Percentiles rank a stretch among this genome's conserved stretches.
These are phyloP conservation scores for Chiroxiphia lanceolata DNA, from an alignment of 2,797 vertebrate genomes.

Conservation along the genomic window DNA sequence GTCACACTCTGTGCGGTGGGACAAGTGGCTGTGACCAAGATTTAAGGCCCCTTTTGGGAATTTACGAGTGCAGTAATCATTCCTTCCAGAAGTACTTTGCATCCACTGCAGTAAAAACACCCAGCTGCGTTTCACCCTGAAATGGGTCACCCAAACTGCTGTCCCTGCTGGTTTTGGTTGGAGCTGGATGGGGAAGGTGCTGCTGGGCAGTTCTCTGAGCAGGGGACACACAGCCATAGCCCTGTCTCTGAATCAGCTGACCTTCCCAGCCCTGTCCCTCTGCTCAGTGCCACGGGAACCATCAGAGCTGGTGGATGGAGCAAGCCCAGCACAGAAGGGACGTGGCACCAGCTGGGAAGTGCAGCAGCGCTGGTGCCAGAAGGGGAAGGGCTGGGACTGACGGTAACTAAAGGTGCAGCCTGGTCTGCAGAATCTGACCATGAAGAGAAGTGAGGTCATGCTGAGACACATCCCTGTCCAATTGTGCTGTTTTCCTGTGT, in stretches of 20 bases:
- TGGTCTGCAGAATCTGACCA: background rate
- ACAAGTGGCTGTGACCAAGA: background rate
- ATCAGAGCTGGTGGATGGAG: fast-evolving
- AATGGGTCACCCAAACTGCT: background rate
- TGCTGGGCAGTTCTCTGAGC: background rate
- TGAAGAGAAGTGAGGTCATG: background rate
- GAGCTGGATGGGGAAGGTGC: background rate
- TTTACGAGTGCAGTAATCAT: fast-evolving
- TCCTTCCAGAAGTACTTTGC: background rate
- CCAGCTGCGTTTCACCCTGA: fast-evolving
- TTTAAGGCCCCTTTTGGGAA: background rate
- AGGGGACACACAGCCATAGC: background rate
- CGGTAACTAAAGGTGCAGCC: background rate
- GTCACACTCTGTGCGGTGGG: fast-evolving
- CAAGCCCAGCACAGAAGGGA: fast-evolving
- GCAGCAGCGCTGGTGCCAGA: fast-evolving
- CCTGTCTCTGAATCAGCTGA: no score
- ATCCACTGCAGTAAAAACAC: background rate
- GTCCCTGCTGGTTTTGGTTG: fast-evolving
- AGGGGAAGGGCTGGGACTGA: background rate
- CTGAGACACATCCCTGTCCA: background rate
- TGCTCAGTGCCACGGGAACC: fast-evolving
- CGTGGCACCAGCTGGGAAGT: fast-evolving
- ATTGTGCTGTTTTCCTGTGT: constrained; percentile 27
- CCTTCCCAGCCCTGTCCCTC: fast-evolving